Percentiles rank a stretch among this genome's conserved stretches.
These are phyloP conservation scores for Adelognathus sp. DNA, from an alignment of 2,888 invertebrate genomes.

Conservation along the genomic window DNA sequence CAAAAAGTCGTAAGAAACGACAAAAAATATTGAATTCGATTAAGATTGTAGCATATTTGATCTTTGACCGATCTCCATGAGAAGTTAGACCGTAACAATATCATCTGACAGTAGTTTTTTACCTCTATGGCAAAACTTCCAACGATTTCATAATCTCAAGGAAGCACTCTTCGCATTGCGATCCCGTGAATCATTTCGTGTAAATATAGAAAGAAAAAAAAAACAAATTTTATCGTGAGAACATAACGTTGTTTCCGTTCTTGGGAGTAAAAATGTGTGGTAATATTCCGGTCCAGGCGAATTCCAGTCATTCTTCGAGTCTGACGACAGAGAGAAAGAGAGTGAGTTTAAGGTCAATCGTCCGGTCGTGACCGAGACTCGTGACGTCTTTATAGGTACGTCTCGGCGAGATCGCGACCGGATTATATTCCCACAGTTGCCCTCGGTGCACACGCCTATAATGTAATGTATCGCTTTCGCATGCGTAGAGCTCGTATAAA, in stretches of 20 bases:
- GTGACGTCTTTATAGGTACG: conserved; percentile 32
- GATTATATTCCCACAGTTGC: conserved; percentile 38
- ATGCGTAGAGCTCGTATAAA: conserved; percentile 30
- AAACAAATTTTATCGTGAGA: conserved; percentile 21
- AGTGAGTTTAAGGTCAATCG: conserved; percentile 56
- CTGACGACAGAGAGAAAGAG: conserved; percentile 26
- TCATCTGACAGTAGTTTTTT: no score
- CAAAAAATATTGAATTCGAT: no score
- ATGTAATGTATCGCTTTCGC: conserved; percentile 33
- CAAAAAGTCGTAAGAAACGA: no score
- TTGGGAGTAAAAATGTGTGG: conserved; percentile 13
- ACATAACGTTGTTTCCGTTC: conserved; percentile 2
- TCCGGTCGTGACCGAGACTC: conserved; percentile 49
- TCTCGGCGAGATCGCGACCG: conserved; percentile 33
- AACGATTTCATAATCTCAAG: background rate
- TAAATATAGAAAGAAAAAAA: no score
- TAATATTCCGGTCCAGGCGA: conserved; percentile 44
- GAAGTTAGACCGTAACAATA: no score
- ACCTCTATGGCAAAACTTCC: no score
- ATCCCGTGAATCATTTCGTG: conserved; percentile 6
- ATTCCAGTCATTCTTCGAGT: conserved; percentile 48
- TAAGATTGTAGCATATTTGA: no score
- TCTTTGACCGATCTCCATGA: no score
- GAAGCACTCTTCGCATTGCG: background rate
- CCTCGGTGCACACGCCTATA: background rate